A percentile compares a stretch with the other conserved stretches of the same genome.
Conservation (phyloP, 2,797 vertebrate species). For the Selene dorsalis region DNA sequence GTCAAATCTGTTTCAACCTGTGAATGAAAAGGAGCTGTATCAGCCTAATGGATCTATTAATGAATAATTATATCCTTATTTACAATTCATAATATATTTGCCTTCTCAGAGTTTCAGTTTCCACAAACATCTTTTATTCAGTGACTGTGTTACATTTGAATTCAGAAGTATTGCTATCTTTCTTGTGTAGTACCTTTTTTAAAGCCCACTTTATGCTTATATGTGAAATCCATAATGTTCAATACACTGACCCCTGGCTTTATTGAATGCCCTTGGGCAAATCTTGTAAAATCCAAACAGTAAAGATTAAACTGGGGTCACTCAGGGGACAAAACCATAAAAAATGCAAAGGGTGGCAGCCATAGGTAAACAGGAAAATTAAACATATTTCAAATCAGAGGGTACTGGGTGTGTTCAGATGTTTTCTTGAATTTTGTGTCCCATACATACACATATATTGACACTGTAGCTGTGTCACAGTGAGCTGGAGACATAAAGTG, state of each 20-base stretch:
- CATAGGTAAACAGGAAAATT: not conserved
- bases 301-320: slow-evolving; percentile 39
- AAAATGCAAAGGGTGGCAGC: not conserved
- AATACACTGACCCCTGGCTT: slow-evolving; percentile 25
- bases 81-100: not conserved
- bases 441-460: no score
- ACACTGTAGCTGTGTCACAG: no score
- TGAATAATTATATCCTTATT: not conserved
- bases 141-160: not conserved
- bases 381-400: not conserved
- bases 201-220: slow-evolving; percentile 1
- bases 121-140: not conserved
- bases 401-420: no score
- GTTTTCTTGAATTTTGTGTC: no score
- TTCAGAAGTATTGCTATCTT: not conserved
- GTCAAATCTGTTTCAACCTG: not conserved
- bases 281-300: slow-evolving; percentile 10
- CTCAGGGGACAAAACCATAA: slow-evolving; percentile 20
- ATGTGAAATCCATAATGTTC: slow-evolving; percentile 52
- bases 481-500: no score
- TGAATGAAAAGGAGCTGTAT: not conserved
- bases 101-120: not conserved
- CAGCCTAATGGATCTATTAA: no score
- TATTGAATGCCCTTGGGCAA: slow-evolving; percentile 10
- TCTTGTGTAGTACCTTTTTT: not conserved